Percentiles rank a stretch among this genome's conserved stretches.
Evolutionary conservation across 2,888 invertebrate species (phyloP).

Genomic region (Galeopsomyia nigrocyanea): DNA sequence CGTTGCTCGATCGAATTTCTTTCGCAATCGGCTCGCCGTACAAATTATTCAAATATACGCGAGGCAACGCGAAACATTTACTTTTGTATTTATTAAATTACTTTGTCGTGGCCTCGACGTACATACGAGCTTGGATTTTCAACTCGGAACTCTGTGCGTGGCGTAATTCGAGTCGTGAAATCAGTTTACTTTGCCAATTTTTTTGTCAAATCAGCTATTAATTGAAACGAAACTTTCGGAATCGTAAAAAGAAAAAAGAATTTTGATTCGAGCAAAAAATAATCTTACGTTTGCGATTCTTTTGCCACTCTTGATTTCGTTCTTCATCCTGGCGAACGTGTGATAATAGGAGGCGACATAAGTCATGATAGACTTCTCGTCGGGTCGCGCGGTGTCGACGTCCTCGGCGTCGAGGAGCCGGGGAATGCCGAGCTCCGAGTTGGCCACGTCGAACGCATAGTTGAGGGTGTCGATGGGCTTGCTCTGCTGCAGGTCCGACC

Average conservation of each 20-base stretch:
- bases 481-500: slow-evolving; percentile 81
- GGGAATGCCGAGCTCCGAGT: slow-evolving; percentile 93
- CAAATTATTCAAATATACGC: no score
- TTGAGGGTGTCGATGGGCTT: slow-evolving; percentile 96
- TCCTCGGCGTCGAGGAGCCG: slow-evolving; percentile 96
- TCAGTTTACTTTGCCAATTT: neutral
- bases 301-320: slow-evolving; percentile 96
- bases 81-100: no score
- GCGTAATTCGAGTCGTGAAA: no score
- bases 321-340: slow-evolving; percentile 99
- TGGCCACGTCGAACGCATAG: slow-evolving; percentile 97
- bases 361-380: slow-evolving; percentile 99
- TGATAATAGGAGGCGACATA: slow-evolving; percentile 99
- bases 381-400: slow-evolving; percentile 93
- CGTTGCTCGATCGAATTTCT: no score
- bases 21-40: no score
- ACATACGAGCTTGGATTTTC: neutral
- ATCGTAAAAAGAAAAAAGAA: slow-evolving; percentile 7
- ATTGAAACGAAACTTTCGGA: no score
- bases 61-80: no score
- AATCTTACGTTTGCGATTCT: slow-evolving; percentile 96
- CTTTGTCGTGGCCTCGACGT: neutral
- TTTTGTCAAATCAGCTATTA: no score
- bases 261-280: neutral
- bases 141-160: no score